Evolutionary conservation across 2,888 invertebrate genomes (phyloP), one percentile per base, ranked within the genome.

Genomic region (Chymomyza amoena): DNA sequence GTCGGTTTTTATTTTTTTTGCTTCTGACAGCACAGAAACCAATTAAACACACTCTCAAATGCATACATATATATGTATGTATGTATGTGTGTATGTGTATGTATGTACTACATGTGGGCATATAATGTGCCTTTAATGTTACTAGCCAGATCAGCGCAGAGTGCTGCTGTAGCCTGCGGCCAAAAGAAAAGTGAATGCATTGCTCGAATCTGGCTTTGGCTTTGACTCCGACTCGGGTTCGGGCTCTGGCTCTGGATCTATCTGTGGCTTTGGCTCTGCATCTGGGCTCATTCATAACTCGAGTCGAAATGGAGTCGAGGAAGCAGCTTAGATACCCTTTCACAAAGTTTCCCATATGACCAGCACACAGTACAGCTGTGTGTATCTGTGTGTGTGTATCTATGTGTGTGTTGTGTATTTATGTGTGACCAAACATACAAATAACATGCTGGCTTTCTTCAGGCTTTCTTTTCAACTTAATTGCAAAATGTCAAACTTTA

Each of bases 41-140:
- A 79, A 80, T 77, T 78, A 78, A 77, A 69, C 69, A 72, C 70
- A 64, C 73, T 76, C 54, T 65, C 63, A 64, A 20, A 64, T 25
- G 28, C 59, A 57, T 20, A 18, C 25, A 39, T 13, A 45, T 4
- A 45, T 13, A 45, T 13, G 13, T 13, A 13, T 1, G 13, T 13
- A 39, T 13, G 13, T 52, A 52, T 16, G 16, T 52, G 7, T 15
- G 16, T n/a, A 57, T 64, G 57, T 64, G 28, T 13, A 39, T 13
- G 13, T 13, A 39, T 13, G 52, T n/a, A 57, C 56, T 64, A 45
- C 39, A 45, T 45, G 39, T 45, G 39, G 39, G 39, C 39, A 45
- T 45, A 45, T 45, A 45, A 45, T 45, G 13, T 45, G 39, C 39
- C 39, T 45, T 45, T 45, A 45, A 45, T 45, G 39, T 45, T 45